Base-by-base conservation (phyloP, 2,113 vertebrate species). In the Mirounga angustirostris region DNA sequence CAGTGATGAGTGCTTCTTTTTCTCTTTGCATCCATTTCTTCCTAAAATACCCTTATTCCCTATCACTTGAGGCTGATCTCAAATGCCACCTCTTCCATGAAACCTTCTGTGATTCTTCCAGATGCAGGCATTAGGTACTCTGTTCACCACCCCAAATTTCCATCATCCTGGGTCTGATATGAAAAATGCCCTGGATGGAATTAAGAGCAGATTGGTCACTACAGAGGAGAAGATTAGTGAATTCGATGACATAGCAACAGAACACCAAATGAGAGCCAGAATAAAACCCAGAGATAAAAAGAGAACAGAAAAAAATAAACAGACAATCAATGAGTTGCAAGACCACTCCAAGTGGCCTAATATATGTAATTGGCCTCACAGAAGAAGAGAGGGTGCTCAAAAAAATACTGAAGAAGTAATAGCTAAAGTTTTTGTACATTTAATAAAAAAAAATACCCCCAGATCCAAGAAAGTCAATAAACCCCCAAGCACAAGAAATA, bases 401-500 rank as follows among this genome's bases (percentile, higher is more conserved):
- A 3, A 43, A 74, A 56, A 59, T 52, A 43, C 10, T 36, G 26
- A 85, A 83, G 24, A 69, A 90, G 82, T 33, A 61, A 69, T 52
- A 28, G 30, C 24, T 78, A 4, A 58, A 19, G 30, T 33, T 58
- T 92, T 56, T 52, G 61, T 52, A 61, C 59, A 26, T 50, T 73
- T 59, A 40, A 79, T 67, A 2, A 24, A 76, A 61, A 73, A 85
- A 24, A 16, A 22, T 24, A 65, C 3, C 54, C n/a, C n/a, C 26
- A 85, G 56, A 92, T n/a, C 63, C 33, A 90, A 85, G 50, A 93
- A 86, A 43, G 40, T 85, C n/a, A 85, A 67, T 15, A 67, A 85
- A 73, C 2, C 3, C 43, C 4, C 21, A 28, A 83, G 43, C 40
- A 26, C 43, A 61, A 61, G 52, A 89, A 96, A 79, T 40, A 50